These are phyloP conservation scores for Eilema depressum DNA, from an alignment of 2,888 invertebrate genomes.

Conservation along the genomic window DNA sequence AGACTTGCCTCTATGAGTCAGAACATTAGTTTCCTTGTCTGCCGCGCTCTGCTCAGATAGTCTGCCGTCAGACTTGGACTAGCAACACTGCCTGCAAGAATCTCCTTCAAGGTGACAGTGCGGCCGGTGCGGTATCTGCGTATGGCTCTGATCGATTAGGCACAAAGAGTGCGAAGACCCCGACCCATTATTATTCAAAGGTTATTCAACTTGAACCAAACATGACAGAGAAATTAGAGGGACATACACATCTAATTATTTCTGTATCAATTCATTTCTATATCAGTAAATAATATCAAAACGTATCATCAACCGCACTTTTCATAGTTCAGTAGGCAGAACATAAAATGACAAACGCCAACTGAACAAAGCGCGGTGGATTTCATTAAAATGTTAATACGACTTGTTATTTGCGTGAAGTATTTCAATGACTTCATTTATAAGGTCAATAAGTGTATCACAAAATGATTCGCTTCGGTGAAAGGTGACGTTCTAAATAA, in stretches of 20 bases:
- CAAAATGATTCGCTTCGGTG: neutral
- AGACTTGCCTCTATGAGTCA: no score
- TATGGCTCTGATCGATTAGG: no score
- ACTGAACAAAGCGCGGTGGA: conserved; percentile 18
- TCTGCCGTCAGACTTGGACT: no score
- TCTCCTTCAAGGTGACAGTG: no score
- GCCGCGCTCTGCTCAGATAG: no score
- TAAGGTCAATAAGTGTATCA: conserved; percentile 44
- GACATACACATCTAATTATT: neutral
- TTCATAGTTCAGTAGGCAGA: neutral
- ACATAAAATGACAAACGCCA: conserved; percentile 13
- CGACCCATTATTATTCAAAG: neutral
- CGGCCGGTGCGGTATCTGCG: no score
- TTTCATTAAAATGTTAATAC: conserved; percentile 28
- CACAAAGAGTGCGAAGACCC: no score
- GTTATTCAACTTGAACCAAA: neutral
- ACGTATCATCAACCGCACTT: neutral
- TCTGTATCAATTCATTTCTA: neutral
- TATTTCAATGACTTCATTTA: conserved; percentile 35
- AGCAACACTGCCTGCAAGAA: no score
- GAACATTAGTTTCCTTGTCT: no score
- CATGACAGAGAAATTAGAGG: neutral
- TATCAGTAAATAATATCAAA: neutral
- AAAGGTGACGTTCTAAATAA: neutral
- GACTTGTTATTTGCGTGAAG: conserved; percentile 31